Evolutionary conservation across 1,140 invertebrate species (phyloP), one percentile per base, ranked within the genome.

Genomic region (Bemisia tabaci): DNA sequence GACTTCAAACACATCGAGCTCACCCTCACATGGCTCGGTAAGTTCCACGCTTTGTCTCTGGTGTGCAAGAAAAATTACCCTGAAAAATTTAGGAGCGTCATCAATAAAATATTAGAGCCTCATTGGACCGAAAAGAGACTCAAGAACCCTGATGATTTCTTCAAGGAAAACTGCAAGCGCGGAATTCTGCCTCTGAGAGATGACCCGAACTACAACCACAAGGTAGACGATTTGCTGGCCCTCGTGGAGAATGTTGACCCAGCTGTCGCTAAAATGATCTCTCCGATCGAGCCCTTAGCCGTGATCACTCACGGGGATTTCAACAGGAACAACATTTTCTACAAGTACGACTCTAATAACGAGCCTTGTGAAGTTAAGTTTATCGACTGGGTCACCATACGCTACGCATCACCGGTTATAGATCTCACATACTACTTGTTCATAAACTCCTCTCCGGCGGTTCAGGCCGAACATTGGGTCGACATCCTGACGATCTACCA

Each of bases 291-390:
- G 63, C 78, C 78, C 1, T 75, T 76, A 67, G 73, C 76, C 5
- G 78, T 81, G 5, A 59, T 81, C 12, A 79, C 75, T 26, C 82
- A 83, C 69, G 82, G 82, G n/a, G 82, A 83, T 70, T 81, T 78
- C 68, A 81, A 79, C 77, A 78, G 76, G 60, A 83, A 83, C 68
- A 83, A 83, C 67, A 75, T 83, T 22, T 68, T 83, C 59, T 83
- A 79, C 71, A 76, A 75, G 67, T 75, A 78, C 26, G 69, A 77
- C 1, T 22, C 67, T 2, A 60, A 70, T 22, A 70, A 65, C 0
- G 59, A 68, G 12, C 64, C 75, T 0, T 26, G 72, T 0, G 70
- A 71, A n/a, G 70, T 75, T 0, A 75, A 74, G 63, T 63, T 81
- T 1, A 68, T 81, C 22, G 80, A 82, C 66, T 77, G 79, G 22